A percentile compares a stretch with the other conserved stretches of the same genome.
Evolutionary conservation across 2,113 vertebrate species (phyloP).

Genomic region (Paradisaea rubra): DNA sequence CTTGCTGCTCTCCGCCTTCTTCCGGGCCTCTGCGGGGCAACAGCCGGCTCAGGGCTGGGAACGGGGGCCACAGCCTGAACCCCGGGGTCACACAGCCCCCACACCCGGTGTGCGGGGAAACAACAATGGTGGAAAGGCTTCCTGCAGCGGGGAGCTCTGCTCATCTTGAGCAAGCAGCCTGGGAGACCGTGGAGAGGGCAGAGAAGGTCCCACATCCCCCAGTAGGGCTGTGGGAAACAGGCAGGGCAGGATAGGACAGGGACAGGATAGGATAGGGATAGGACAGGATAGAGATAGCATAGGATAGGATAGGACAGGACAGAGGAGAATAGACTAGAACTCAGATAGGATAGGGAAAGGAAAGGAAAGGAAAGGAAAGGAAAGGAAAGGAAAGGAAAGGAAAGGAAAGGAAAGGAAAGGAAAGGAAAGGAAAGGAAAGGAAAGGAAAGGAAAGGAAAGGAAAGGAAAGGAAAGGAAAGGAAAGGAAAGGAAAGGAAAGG

Average conservation of each 20-base stretch:
- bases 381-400: no score
- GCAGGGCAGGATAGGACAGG: not conserved
- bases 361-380: no score
- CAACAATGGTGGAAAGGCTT: rapidly evolving
- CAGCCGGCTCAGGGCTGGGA: not conserved
- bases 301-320: not conserved
- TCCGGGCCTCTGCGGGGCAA: conserved; percentile 69
- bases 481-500: no score
- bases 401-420: no score
- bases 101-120: rapidly evolving
- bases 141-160: not conserved
- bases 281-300: not conserved
- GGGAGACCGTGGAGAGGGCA: not conserved
- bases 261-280: not conserved
- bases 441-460: no score
- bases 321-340: no score
- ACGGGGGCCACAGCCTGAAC: rapidly evolving
- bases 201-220: not conserved
- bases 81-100: not conserved
- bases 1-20: conserved; percentile 70
- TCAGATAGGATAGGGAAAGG: not conserved
- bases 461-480: no score
- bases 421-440: no score
- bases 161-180: not conserved
- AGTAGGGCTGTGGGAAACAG: not conserved